Base-by-base conservation (phyloP, 2,888 invertebrate genomes). In the Capitulum mitella region DNA sequence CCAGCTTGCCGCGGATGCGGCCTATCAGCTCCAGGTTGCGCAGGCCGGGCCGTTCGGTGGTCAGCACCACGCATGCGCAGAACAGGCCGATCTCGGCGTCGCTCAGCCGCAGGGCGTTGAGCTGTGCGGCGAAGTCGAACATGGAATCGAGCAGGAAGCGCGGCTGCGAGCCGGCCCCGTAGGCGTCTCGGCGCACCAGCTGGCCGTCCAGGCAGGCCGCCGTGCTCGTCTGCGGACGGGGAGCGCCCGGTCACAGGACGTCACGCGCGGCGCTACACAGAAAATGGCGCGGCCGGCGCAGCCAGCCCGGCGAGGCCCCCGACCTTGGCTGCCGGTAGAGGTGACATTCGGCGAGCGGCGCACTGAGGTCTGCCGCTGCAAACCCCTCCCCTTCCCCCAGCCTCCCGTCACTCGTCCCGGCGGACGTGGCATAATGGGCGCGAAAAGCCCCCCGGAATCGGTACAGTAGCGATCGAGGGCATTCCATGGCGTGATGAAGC, bases 181-280 rank as follows among this genome's bases (percentile, higher is more conserved):
- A 93, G 83, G 94, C 92, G 86, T 96, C 96, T 83, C 96, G 90
- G 85, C 95, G 93, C 88, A 97, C 91, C 84, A 97, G 92, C 87
- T 96, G 96, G 80, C 97, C 97, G 85, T 97, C 97, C 82, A 97
- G 90, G 88, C 97, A 97, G 85, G 97, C 93, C 91, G 98, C 96
- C 86, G 94, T 94, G 88, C 95, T 93, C 84, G 95, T 94, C 82
- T 83, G 85, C 0, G 22, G n/a, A 22, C 22, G 26, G 40, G 29
- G n/a, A n/a, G 16, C 51, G 12, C 51, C 22, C 51, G 16, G 22
- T 16, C 51, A 51, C 14, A 46, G 10, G 46, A 46, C 51, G 51
- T 51, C 51, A 51, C 51, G 12, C 51, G 19, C 19, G 51, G 51
- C 22, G 46, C n/a, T n/a, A n/a, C n/a, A n/a, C n/a, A n/a, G n/a